These are phyloP conservation scores for Gastrophysa polygoni DNA, from an alignment of 2,888 invertebrate species.

Conservation along the genomic window DNA sequence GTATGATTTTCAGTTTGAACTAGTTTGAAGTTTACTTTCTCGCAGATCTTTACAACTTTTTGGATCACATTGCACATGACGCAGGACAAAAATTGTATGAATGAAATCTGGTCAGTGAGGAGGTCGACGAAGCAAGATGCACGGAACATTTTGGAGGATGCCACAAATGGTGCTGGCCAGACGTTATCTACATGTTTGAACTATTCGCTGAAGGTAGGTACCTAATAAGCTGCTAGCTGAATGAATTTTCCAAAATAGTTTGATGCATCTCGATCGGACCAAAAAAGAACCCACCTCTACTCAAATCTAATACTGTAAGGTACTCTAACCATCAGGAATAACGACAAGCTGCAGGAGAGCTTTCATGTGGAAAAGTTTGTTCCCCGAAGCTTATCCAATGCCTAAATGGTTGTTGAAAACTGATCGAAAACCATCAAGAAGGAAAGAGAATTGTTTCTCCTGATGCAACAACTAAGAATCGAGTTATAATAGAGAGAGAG, in stretches of 20 bases:
- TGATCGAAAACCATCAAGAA: neutral
- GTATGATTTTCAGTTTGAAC: too few relatives aligned
- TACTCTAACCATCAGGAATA: constrained; percentile 40
- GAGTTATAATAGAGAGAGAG: neutral
- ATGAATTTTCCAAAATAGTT: neutral
- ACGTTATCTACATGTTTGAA: too few relatives aligned
- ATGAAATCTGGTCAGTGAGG: constrained; percentile 10
- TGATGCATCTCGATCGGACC: neutral
- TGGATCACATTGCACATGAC: too few relatives aligned
- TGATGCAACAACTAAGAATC: too few relatives aligned
- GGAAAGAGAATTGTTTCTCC: neutral
- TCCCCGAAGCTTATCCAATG: neutral
- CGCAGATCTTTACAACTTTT: too few relatives aligned
- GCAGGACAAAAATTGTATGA: constrained; percentile 41
- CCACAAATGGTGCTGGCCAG: too few relatives aligned
- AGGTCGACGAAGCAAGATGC: neutral
- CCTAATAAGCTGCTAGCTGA: too few relatives aligned
- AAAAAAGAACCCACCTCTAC: neutral
- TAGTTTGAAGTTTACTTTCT: too few relatives aligned
- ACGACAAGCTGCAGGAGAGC: neutral
- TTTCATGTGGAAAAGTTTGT: neutral
- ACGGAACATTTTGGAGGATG: too few relatives aligned
- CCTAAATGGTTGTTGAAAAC: too few relatives aligned
- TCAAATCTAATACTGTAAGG: constrained; percentile 56
- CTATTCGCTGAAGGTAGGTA: too few relatives aligned